Evolutionary conservation across 2,888 invertebrate genomes (phyloP).

Genomic region (Spilosoma lubricipeda): DNA sequence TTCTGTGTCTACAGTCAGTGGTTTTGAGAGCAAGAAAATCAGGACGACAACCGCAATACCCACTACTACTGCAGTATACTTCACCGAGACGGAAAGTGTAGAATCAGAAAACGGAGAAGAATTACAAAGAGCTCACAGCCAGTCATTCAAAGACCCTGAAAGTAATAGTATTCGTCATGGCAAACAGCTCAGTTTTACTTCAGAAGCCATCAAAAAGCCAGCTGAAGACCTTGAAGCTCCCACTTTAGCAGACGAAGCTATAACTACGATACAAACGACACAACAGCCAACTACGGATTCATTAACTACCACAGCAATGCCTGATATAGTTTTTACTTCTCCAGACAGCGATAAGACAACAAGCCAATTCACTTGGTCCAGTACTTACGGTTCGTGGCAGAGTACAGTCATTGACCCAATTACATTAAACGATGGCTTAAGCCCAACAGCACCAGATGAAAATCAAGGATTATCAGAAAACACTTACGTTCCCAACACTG

Average conservation of each 20-base stretch:
- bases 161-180: slow-evolving; percentile 79
- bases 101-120: slow-evolving; percentile 87
- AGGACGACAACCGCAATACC: slow-evolving; percentile 65
- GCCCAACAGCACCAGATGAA: slow-evolving; percentile 70
- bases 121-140: slow-evolving; percentile 89
- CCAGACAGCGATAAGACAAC: slow-evolving; percentile 78
- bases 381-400: slow-evolving; percentile 86
- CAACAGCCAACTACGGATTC: slow-evolving; percentile 63
- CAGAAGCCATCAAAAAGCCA: slow-evolving; percentile 67
- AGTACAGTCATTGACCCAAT: slow-evolving; percentile 91
- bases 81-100: slow-evolving; percentile 76
- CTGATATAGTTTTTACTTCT: slow-evolving; percentile 72
- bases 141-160: slow-evolving; percentile 88
- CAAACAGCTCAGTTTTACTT: slow-evolving; percentile 71
- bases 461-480: slow-evolving; percentile 63
- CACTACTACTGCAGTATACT: slow-evolving; percentile 71
- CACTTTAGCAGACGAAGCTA: slow-evolving; percentile 64
- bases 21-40: slow-evolving; percentile 79
- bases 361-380: slow-evolving; percentile 79
- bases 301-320: slow-evolving; percentile 61
- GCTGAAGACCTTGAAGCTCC: slow-evolving; percentile 80
- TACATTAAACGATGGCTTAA: slow-evolving; percentile 89
- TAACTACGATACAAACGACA: slow-evolving; percentile 67
- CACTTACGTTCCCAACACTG: slow-evolving; percentile 64
- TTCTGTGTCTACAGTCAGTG: slow-evolving; percentile 66